A percentile compares a stretch with the other conserved stretches of the same genome.
Conservation (phyloP, 2,113 vertebrate species). For the Arvicanthis niloticus region DNA sequence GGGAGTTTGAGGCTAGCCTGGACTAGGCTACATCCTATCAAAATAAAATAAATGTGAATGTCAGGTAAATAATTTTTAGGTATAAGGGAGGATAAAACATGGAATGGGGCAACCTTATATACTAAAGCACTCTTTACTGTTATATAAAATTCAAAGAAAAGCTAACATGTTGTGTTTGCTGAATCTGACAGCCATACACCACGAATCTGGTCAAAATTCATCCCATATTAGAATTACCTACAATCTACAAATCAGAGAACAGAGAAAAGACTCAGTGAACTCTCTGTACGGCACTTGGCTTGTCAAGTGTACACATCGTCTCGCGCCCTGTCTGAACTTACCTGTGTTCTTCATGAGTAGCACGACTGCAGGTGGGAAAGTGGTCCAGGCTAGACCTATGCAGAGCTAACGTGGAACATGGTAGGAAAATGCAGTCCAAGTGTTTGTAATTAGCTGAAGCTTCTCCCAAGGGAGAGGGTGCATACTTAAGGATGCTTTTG, state of each 20-base stretch:
- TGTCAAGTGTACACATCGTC: not conserved
- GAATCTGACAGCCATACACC: not conserved
- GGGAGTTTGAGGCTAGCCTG: not conserved
- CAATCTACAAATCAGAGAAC: not conserved
- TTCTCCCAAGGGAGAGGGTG: not conserved
- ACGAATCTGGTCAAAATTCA: not conserved
- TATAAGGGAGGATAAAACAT: not conserved
- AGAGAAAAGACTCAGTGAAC: not conserved
- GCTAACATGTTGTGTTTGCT: not conserved
- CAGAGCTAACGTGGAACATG: not conserved
- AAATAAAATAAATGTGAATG: conserved; percentile 23
- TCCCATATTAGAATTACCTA: not conserved
- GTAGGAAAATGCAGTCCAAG: not conserved
- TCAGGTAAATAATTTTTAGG: not conserved
- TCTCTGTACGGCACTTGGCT: not conserved
- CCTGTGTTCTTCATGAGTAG: not conserved
- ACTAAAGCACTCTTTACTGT: not conserved
- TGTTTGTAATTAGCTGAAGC: not conserved
- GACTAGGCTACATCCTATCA: not conserved
- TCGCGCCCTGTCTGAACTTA: not conserved
- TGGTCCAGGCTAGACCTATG: not conserved
- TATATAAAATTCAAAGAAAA: conserved; percentile 52
- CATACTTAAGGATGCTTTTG: conserved; percentile 13
- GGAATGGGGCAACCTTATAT: not conserved
- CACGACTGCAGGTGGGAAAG: not conserved